Evolutionary conservation across 2,113 vertebrate species (phyloP).

Genomic region (Rhinopomastus cyanomelas): DNA sequence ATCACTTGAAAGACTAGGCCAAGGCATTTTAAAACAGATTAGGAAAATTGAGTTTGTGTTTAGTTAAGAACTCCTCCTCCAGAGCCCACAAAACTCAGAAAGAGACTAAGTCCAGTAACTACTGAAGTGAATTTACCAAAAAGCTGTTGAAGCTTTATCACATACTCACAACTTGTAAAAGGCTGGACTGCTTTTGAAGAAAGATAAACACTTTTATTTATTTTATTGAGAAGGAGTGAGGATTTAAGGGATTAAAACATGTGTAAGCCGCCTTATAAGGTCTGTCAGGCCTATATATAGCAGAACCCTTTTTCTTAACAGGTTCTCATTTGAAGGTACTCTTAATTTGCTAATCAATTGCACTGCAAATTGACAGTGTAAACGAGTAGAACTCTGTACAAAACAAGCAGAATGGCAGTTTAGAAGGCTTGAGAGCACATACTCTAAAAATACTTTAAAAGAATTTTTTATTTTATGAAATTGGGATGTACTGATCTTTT

Average conservation of each 20-base stretch:
- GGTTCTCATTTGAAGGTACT: not conserved
- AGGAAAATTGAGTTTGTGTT: not conserved
- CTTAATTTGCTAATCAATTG: slow-evolving; percentile 14
- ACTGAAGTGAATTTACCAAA: not conserved
- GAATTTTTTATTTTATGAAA: not conserved
- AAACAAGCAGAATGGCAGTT: not conserved
- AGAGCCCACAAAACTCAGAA: not conserved
- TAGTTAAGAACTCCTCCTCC: not conserved
- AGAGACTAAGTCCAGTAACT: not conserved
- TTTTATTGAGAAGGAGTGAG: not conserved
- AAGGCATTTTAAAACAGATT: not conserved
- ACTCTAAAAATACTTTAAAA: not conserved
- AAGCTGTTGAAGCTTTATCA: not conserved
- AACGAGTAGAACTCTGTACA: not conserved
- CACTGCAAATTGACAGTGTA: not conserved
- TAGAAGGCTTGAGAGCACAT: not conserved
- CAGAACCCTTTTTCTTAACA: slow-evolving; percentile 8
- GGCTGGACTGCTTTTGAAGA: not conserved
- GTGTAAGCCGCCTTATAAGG: not conserved
- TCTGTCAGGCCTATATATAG: slow-evolving; percentile 38
- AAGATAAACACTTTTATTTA: not conserved
- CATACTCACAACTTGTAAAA: not conserved
- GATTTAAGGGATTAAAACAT: slow-evolving; percentile 45
- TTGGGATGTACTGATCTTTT: not conserved
- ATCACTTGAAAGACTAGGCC: not conserved